Evolutionary conservation across 2,888 invertebrate genomes (phyloP), one percentile per base, ranked within the genome.

Genomic region (Protophormia terraenovae): DNA sequence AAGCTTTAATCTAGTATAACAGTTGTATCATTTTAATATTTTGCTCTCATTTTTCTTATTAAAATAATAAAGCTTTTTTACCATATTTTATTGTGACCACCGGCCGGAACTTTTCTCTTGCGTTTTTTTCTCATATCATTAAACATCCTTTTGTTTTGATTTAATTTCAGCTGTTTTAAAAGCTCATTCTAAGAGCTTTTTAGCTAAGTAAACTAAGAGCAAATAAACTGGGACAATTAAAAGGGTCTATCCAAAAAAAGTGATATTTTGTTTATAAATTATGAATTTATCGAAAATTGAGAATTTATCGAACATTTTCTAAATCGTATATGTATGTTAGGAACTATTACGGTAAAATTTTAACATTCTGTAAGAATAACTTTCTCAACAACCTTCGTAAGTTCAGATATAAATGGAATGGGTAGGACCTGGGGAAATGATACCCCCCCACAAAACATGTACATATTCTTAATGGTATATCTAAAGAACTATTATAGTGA

Each of bases 31-130:
- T 76, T 64, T 29, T 35, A 22, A 27, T 47, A 24, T n/a, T 10
- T 55, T 62, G 3, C 19, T 38, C 45, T 62, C 55, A 12, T 38
- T 27, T 29, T 80, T 69, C 10, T 50, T 5, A 12, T 38, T 38
- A 12, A 6, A 38, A 12, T 41, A 19, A 38, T 10, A 75, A 73
- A 75, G 78, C 78, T 81, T 75, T 72, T 41, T 5, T 27, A 3
- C 47, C 19, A 19, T 19, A 29, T 50, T 69, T 53, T 14, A 10
- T 55, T 71, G 12, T 64, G 69, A 64, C 82, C 73, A 82, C 85
- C 82, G 85, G 85, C 85, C 84, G 84, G 81, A 84, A 81, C 73
- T 81, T 78, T 80, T 45, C 27, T 29, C 47, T 77, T 71, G 29
- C 7, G 45, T 72, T 58, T 29, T 24, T 22, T 41, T n/a, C n/a